Evolutionary conservation across 2,113 vertebrate species (phyloP).

Genomic region (Melanerpes aurifrons): DNA sequence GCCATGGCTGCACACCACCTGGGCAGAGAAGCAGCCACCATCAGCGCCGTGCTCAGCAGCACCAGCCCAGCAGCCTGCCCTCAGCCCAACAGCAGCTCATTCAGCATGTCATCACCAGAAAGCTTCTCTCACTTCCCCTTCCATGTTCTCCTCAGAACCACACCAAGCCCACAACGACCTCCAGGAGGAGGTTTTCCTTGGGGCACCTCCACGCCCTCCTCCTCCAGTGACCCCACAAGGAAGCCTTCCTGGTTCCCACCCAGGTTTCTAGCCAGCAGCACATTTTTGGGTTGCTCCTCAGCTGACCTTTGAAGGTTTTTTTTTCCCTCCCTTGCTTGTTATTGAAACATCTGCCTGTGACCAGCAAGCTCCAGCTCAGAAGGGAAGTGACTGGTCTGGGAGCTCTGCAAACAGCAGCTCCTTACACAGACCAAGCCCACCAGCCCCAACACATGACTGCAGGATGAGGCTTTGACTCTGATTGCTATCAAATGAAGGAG

Average conservation of each 20-base stretch:
- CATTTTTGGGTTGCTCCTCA: neutral
- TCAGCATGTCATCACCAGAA: neutral
- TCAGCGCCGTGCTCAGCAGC: accelerated
- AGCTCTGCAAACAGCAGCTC: neutral
- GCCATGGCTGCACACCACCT: slow-evolving; percentile 85
- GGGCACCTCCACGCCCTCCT: too few species aligned
- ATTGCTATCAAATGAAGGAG: neutral
- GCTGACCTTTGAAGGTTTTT: neutral
- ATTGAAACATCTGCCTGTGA: neutral
- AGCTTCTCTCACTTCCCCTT: neutral
- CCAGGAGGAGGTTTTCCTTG: neutral
- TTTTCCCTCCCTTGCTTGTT: neutral
- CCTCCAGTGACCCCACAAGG: accelerated
- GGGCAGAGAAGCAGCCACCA: neutral
- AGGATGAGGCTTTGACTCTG: neutral
- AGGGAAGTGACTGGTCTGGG: neutral
- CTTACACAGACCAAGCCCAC: neutral
- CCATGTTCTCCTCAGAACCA: accelerated
- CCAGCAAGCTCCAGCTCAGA: neutral
- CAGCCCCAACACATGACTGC: neutral
- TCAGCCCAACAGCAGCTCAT: neutral
- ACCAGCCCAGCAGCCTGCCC: neutral
- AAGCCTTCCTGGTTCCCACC: neutral
- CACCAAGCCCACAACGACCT: neutral
- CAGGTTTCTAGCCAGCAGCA: neutral